Evolutionary conservation across 1,140 invertebrate species (phyloP), one percentile per base, ranked within the genome.

Genomic region (Camponotus pennsylvanicus): DNA sequence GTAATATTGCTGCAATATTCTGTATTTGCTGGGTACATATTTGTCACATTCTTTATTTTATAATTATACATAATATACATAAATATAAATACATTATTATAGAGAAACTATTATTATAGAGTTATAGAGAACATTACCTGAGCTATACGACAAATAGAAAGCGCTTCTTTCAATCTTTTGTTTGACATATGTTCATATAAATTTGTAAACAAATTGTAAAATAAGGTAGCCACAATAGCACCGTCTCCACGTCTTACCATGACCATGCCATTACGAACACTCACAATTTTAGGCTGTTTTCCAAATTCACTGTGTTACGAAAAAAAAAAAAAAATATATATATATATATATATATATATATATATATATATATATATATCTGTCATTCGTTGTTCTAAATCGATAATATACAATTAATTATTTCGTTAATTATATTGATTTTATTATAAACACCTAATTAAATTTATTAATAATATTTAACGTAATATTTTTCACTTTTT

Each of bases 251-350:
- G 95, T 87, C 98, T 93, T 8, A 98, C 96, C 3, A 97, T 96
- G 42, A 98, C 96, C 79, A 97, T 96, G 85, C 97, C 98, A 64
- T 98, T 97, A 88, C 97, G 95, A 91, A 99, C 98, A 91, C 96
- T 97, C 18, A 97, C 94, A 4, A 99, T 96, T 79, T 96, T 96
- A 0, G 98, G 98, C 92, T 97, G 97, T 92, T 97, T 97, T 2
- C 97, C 98, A 93, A 98, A 97, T 93, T 98, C 98, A 91, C 97
- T 97, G 45, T 18, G 27, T 67, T 21, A 21, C 34, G 34, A 45
- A 18, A n/a, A n/a, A n/a, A n/a, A n/a, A n/a, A n/a, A n/a, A n/a
- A n/a, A 21, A 45, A 8, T 15, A 52, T 52, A 52, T 52, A 52
- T 45, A 21, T 63, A 63, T 45, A 27, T 77, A 0, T 15, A 3